phyloP scores from a whole-genome alignment of 2,888 invertebrate species.

The Imbricaverruca yamaguchii region DNA sequence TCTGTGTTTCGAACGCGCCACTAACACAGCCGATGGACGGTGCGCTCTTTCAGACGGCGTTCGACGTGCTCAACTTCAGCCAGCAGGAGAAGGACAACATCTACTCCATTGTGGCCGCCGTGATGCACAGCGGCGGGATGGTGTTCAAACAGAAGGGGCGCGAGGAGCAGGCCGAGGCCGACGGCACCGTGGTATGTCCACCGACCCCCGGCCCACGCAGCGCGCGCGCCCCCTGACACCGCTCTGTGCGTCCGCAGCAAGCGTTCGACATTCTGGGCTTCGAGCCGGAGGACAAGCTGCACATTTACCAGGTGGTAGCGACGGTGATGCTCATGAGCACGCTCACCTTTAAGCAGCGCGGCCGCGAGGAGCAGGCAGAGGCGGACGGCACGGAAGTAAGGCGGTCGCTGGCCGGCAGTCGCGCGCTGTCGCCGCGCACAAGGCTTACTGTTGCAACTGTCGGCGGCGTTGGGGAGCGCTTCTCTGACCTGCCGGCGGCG shows the following conservation, averaged over 20 bases:
- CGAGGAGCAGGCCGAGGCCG: constrained; percentile 51
- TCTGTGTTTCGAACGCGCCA: too few species aligned
- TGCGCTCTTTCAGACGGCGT: constrained; percentile 47
- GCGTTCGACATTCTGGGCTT: constrained; percentile 51
- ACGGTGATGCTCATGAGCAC: constrained; percentile 52
- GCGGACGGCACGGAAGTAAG: constrained; percentile 41
- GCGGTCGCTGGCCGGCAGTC: not conserved
- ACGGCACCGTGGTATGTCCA: constrained; percentile 39
- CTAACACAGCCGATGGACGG: too few species aligned
- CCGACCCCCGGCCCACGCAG: not conserved
- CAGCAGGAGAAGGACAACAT: constrained; percentile 47
- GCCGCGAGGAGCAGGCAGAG: constrained; percentile 51
- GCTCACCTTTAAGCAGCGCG: constrained; percentile 54
- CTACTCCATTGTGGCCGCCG: constrained; percentile 91
- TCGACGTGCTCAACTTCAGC: constrained; percentile 52
- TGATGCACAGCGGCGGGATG: constrained; percentile 95
- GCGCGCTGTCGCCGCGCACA: not conserved
- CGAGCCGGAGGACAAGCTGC: constrained; percentile 44
- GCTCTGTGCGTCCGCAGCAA: constrained; percentile 16
- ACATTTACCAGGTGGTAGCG: constrained; percentile 48
- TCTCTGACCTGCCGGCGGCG: too few species aligned
- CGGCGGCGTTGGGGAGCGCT: too few species aligned
- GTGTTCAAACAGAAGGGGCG: constrained; percentile 56
- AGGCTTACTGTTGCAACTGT: not conserved
- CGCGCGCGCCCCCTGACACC: not conserved